phyloP scores from a whole-genome alignment of 92 coral and sea anemone species.

The Meandrina meandrites region DNA sequence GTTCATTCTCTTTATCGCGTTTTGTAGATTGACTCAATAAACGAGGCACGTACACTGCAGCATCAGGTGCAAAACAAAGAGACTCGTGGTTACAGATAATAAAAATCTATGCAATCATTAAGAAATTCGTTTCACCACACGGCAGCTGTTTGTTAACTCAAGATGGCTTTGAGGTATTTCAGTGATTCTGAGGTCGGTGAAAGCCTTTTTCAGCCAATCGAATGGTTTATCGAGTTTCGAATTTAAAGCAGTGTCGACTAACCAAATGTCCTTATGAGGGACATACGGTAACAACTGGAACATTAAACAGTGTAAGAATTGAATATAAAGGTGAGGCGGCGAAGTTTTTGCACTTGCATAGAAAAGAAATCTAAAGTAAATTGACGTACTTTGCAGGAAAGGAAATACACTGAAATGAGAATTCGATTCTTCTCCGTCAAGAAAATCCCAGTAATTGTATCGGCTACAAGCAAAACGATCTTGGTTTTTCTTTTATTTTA shows the following conservation, averaged over 20 bases:
- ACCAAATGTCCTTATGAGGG: neutral
- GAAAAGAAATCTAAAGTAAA: neutral
- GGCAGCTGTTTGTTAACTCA: conserved; percentile 24
- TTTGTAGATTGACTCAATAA: neutral
- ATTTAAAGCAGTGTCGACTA: neutral
- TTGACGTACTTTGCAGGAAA: neutral
- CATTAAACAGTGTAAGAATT: neutral
- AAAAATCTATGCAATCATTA: neutral
- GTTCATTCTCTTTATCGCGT: neutral
- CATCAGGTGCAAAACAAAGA: conserved; percentile 8
- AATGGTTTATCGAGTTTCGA: neutral
- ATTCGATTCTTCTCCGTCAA: neutral
- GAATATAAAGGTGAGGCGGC: neutral
- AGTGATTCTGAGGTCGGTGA: neutral
- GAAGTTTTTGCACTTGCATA: neutral
- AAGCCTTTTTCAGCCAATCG: neutral
- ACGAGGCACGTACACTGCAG: neutral
- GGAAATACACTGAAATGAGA: neutral
- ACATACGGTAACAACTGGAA: neutral
- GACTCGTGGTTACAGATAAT: neutral
- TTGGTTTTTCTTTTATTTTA: neutral
- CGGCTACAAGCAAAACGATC: neutral
- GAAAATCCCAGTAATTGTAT: neutral
- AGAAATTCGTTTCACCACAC: neutral
- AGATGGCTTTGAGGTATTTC: conserved; percentile 11